A percentile compares a stretch with the other conserved stretches of the same genome.
Conservation (phyloP, 2,797 vertebrate genomes). For the Rhinophrynus dorsalis region DNA sequence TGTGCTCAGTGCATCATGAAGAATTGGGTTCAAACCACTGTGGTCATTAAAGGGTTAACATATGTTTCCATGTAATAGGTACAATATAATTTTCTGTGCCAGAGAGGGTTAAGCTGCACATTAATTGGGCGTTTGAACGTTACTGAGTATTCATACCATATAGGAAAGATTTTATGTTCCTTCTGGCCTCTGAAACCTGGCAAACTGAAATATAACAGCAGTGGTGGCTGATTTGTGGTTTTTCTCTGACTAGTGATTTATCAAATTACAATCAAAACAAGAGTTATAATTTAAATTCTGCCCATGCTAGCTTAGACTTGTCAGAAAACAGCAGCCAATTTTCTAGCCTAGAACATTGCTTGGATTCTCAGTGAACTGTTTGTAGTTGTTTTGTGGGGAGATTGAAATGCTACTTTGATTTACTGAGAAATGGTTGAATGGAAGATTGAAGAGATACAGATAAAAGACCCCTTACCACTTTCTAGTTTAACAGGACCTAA, state of each 20-base stretch:
- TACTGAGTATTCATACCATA: conserved; percentile 24
- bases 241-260: conserved; percentile 46
- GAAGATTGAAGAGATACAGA: conserved; percentile 23
- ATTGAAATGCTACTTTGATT: conserved; percentile 42
- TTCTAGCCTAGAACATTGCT: conserved; percentile 17
- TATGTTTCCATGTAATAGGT: too few species aligned
- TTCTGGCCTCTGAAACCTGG: conserved; percentile 43
- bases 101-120: too few species aligned
- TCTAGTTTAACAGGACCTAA: conserved; percentile 28
- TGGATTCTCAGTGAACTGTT: conserved; percentile 34
- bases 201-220: conserved; percentile 40
- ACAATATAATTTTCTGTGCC: too few species aligned
- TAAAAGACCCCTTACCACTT: conserved; percentile 32
- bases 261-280: conserved; percentile 51
- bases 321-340: conserved; percentile 46
- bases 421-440: conserved; percentile 36
- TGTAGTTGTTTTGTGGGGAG: conserved; percentile 42
- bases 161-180: conserved; percentile 36
- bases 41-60: too few species aligned
- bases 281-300: conserved; percentile 50
- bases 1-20: too few species aligned
- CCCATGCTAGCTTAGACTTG: conserved; percentile 45
- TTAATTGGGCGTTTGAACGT: too few species aligned
- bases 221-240: conserved; percentile 43
- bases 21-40: too few species aligned